phyloP scores from a whole-genome alignment of 1,140 invertebrate genomes.

The Neodiprion pinetum region DNA sequence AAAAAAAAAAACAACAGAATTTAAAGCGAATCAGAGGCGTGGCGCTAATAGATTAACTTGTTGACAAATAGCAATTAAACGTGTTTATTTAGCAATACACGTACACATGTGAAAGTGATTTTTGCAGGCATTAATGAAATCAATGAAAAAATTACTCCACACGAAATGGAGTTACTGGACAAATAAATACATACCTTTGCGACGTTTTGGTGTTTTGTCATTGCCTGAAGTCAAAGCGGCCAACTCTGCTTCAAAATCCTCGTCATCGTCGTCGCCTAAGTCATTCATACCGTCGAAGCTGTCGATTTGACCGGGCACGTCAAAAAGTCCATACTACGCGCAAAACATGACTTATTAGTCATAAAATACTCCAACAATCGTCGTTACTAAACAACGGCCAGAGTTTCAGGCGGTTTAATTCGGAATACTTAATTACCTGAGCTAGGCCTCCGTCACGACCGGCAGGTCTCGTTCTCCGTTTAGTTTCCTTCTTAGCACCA shows the following conservation, averaged over 20 bases:
- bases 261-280: constrained; percentile 71
- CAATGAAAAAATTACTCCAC: not conserved
- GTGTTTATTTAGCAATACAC: too few relatives aligned
- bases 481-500: constrained; percentile 59
- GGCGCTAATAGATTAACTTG: too few relatives aligned
- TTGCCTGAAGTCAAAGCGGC: constrained; percentile 73
- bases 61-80: too few relatives aligned
- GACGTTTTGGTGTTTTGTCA: constrained; percentile 54
- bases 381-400: constrained; percentile 16
- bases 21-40: too few relatives aligned
- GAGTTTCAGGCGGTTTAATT: constrained; percentile 14
- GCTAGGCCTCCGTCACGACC: constrained; percentile 53
- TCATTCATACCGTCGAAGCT: constrained; percentile 62
- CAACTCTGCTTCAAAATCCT: constrained; percentile 87
- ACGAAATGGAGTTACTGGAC: not conserved
- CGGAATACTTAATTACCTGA: constrained; percentile 49
- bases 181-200: constrained; percentile 51
- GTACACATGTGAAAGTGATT: too few relatives aligned
- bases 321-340: constrained; percentile 76
- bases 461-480: constrained; percentile 54
- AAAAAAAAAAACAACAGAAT: too few relatives aligned
- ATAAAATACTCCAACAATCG: constrained; percentile 17
- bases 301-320: constrained; percentile 71
- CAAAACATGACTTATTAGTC: constrained; percentile 33
- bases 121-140: too few relatives aligned